A percentile compares a stretch with the other conserved stretches of the same genome.
phyloP scores from a whole-genome alignment of 35 echinoderm and acorn worm genomes.

The Strongylocentrotus purpuratus region DNA sequence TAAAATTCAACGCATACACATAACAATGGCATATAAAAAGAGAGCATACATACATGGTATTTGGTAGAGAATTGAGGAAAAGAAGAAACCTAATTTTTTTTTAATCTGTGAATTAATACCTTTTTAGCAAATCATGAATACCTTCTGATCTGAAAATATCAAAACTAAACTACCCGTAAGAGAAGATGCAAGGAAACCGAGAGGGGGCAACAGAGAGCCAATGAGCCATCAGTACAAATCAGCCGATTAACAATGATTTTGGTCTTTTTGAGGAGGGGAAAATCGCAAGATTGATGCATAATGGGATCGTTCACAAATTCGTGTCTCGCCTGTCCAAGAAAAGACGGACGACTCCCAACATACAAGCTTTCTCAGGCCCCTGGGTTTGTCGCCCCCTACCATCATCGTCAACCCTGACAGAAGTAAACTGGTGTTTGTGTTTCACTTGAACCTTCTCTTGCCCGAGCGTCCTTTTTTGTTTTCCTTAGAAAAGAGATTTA shows the following conservation, averaged over 20 bases:
- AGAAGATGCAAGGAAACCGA: not conserved
- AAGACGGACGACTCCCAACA: not conserved
- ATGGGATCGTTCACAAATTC: not conserved
- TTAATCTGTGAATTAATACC: not conserved
- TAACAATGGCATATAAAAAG: not conserved
- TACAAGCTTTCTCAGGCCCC: not conserved
- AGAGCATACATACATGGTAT: not conserved
- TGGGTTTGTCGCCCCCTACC: not conserved
- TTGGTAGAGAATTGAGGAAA: not conserved
- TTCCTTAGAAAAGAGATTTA: constrained; percentile 12
- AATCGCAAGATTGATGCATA: not conserved
- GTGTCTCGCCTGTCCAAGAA: not conserved
- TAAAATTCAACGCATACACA: not conserved
- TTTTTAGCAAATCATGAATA: constrained; percentile 5
- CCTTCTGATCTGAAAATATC: not conserved
- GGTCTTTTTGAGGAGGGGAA: not conserved
- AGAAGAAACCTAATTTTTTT: not conserved
- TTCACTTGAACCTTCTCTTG: not conserved
- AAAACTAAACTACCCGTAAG: not conserved
- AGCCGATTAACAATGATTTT: not conserved
- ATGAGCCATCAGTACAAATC: not conserved
- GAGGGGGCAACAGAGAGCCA: not conserved
- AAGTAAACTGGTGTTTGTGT: not conserved
- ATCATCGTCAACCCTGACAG: not conserved
- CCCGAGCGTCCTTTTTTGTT: not conserved